Base-by-base conservation (phyloP, 2,113 vertebrate genomes). In the Podilymbus podiceps region DNA sequence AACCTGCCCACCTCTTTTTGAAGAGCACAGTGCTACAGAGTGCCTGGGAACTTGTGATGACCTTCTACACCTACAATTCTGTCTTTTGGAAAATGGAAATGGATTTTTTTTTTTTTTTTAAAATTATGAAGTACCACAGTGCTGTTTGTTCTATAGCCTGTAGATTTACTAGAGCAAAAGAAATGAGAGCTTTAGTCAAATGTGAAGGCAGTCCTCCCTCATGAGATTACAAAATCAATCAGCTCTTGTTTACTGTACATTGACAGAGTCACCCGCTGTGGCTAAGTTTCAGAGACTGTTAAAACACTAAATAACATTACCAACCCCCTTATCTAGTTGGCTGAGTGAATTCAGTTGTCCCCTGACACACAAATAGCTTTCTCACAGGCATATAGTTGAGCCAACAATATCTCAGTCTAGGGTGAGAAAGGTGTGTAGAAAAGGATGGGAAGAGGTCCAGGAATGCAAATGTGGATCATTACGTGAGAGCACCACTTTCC, bases 191-290 rank as follows among this genome's bases (percentile, higher is more conserved):
- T 91, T 96, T 87, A 96, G 93, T 22, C 44, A 94, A 89, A 94
- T 93, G 84, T 73, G 95, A 93, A 97, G 93, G 73, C 88, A 89
- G 74, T 64, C 89, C 85, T 96, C 42, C 75, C 98, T 95, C 67
- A 17, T 47, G 96, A 96, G 96, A 91, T 86, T 97, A 93, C 96
- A 96, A 97, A 98, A 98, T 98, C 96, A 97, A 97, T 98, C 92
- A 94, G 66, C 97, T 97, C 97, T 86, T 97, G 94, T 95, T 98
- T 83, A 88, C 58, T 56, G 89, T 50, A 72, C 90, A 93, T 66
- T 6, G 19, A 96, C 72, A 90, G 95, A 91, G 56, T 71, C 75
- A 91, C 94, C 92, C 83, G 95, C 87, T 90, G 90, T 44, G 83
- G 89, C 82, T 85, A 33, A 95, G 90, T 78, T 87, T 82, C 92